Conservation (phyloP, 2,113 vertebrate genomes). For the Limanda limanda region DNA sequence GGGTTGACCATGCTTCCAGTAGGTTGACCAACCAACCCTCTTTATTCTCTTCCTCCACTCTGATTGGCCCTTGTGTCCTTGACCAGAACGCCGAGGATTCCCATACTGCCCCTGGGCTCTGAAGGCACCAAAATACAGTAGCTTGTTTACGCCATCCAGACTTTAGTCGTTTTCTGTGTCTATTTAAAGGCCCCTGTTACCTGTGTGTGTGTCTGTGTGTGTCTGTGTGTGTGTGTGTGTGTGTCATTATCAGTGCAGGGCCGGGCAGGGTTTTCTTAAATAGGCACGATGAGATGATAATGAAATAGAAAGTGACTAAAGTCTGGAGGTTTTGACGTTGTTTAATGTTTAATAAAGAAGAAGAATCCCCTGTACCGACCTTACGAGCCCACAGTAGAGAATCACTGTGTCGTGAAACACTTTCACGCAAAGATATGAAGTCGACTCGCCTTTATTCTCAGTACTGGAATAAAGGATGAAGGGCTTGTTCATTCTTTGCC, state of each 20-base stretch:
- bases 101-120: slow-evolving; percentile 78
- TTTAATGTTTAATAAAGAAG: slow-evolving; percentile 13
- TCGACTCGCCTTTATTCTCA: slow-evolving; percentile 60
- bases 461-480: slow-evolving; percentile 61
- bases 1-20: slow-evolving; percentile 99
- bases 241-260: not conserved
- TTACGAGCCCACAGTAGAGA: slow-evolving; percentile 77
- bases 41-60: slow-evolving; percentile 87
- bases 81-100: slow-evolving; percentile 93
- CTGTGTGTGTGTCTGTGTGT: not conserved
- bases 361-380: slow-evolving; percentile 35
- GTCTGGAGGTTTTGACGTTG: slow-evolving; percentile 39
- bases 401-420: slow-evolving; percentile 71
- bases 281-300: slow-evolving; percentile 66
- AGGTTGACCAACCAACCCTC: slow-evolving; percentile 89
- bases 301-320: slow-evolving; percentile 74
- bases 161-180: slow-evolving; percentile 80
- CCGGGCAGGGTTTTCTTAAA: slow-evolving; percentile 74
- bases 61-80: slow-evolving; percentile 98
- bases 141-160: slow-evolving; percentile 48
- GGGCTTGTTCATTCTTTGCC: slow-evolving; percentile 76
- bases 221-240: not conserved
- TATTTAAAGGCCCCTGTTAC: slow-evolving; percentile 78
- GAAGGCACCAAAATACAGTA: slow-evolving; percentile 60
- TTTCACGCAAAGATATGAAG: slow-evolving; percentile 75